A percentile compares a stretch with the other conserved stretches of the same genome.
phyloP scores from a whole-genome alignment of 1,140 invertebrate species.

The Sycophaga agraensis region DNA sequence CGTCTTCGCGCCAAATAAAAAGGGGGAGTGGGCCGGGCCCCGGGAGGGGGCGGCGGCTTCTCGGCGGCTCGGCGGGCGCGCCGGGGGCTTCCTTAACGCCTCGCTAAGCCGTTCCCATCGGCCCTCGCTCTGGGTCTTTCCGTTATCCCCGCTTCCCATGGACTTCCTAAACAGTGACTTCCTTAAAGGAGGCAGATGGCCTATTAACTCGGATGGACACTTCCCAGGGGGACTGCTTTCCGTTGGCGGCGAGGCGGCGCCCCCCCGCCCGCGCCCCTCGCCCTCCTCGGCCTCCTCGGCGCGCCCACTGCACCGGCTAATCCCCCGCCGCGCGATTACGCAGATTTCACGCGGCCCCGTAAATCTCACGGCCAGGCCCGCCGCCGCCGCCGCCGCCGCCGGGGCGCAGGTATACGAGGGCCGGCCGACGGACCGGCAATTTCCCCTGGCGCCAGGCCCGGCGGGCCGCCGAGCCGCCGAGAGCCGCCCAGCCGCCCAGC shows the following conservation, averaged over 20 bases:
- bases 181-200: constrained; percentile 55
- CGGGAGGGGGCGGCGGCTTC: background rate
- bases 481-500: too few relatives aligned
- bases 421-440: constrained; percentile 3
- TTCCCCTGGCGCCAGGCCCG: constrained; percentile 15
- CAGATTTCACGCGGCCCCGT: too few relatives aligned
- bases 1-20: constrained; percentile 33
- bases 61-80: constrained; percentile 8
- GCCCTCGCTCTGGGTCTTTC: constrained; percentile 50
- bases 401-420: background rate
- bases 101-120: constrained; percentile 52
- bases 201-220: constrained; percentile 49
- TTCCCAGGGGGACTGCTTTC: constrained; percentile 25
- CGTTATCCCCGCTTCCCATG: constrained; percentile 59
- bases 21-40: background rate
- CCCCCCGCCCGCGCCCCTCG: background rate
- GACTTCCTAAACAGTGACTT: constrained; percentile 59
- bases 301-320: too few relatives aligned
- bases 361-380: background rate
- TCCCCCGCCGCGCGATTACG: too few relatives aligned
- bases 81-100: constrained; percentile 36
- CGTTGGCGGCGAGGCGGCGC: background rate
- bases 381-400: background rate
- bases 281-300: background rate
- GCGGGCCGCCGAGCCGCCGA: background rate